Evolutionary conservation across 53 echinoderm and acorn worm genomes (phyloP), one percentile per base, ranked within the genome.

Genomic region (Temnopleurus reevesii): DNA sequence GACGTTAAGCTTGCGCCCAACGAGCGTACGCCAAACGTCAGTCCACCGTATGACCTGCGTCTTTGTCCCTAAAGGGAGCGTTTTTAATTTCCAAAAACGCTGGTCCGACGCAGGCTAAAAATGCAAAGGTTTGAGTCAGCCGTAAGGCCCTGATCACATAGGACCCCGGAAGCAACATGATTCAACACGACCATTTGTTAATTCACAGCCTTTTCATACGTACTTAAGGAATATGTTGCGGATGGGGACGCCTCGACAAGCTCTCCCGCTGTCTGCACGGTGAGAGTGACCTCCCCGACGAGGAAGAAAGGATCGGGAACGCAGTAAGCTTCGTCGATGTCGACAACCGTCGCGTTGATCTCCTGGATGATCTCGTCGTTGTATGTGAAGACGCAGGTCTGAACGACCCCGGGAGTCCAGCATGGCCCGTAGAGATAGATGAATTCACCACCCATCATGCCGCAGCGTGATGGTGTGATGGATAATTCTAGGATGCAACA

Each of bases 261-360:
- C 12, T 29, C 44, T 6, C 34, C 34, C 8, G 26, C 33, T 25
- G 17, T 34, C 9, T 53, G 29, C 0, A 95, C 91, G 21, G 26
- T 17, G n/a, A 59, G 15, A 8, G 21, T 83, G 8, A 95, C 90
- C n/a, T 93, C 95, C 7, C 95, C 95, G 19, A 90, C 86, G n/a
- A 95, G 79, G 76, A 91, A 97, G 91, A 97, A 97, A 1, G 95
- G 97, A 2, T 89, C 81, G 2, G 97, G 95, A 7, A 95, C 79
- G 85, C 97, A 97, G 59, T 92, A 90, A 2, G 92, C 92, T 24
- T 47, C 63, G 12, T 91, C 23, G 8, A 44, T 57, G 54, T 41
- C 64, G 3, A 81, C 64, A 35, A 86, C 90, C 3, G 80, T 87
- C 0, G 90, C 90, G 23, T 45, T 59, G 9, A 81, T 77, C 26